phyloP scores from a whole-genome alignment of 1,140 invertebrate genomes.

The Rhopalosiphum maidis region DNA sequence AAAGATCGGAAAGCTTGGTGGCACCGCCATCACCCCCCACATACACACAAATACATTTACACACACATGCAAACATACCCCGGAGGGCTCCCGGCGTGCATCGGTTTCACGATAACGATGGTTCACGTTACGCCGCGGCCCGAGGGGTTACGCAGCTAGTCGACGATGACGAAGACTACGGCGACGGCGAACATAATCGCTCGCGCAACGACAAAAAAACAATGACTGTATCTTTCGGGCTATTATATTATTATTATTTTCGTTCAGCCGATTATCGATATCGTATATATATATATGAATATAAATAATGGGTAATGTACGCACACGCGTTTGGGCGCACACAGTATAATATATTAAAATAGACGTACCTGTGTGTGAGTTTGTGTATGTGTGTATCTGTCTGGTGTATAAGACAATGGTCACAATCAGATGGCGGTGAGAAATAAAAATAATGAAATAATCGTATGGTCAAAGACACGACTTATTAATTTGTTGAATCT shows the following conservation, averaged over 20 bases:
- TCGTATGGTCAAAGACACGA: background rate
- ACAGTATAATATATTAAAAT: background rate
- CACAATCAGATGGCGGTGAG: background rate
- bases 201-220: slow-evolving; percentile 6
- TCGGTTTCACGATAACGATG: background rate
- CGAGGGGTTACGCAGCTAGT: background rate
- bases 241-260: slow-evolving; percentile 26
- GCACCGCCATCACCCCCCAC: background rate
- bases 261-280: slow-evolving; percentile 9
- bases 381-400: background rate
- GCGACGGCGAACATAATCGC: background rate
- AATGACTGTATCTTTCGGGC: slow-evolving; percentile 17
- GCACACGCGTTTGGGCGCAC: background rate
- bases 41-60: background rate
- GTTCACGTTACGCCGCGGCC: background rate
- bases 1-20: slow-evolving; percentile 30
- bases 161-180: background rate
- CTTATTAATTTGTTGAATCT: background rate
- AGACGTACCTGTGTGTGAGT: background rate
- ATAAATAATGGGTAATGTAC: background rate
- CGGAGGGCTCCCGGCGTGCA: background rate
- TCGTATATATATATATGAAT: background rate
- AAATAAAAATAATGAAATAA: background rate
- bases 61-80: background rate
- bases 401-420: background rate